A percentile compares a stretch with the other conserved stretches of the same genome.
These are phyloP conservation scores for Brachypteracias leptosomus DNA, from an alignment of 2,113 vertebrate genomes.

Conservation along the genomic window DNA sequence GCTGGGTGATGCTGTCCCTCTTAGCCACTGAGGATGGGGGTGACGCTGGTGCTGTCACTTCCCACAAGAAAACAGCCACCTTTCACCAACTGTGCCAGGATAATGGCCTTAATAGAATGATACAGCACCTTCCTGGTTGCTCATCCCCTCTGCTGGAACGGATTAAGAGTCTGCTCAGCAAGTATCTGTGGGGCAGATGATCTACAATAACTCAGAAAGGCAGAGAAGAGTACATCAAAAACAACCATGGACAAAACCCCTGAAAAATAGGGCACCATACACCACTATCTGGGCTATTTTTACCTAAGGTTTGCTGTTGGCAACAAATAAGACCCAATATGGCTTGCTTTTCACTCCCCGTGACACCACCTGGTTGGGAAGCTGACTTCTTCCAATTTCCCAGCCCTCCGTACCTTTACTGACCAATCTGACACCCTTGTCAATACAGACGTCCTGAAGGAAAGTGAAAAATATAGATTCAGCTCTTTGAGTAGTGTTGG, in stretches of 20 bases:
- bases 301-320: neutral
- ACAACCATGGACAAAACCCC: neutral
- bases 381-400: neutral
- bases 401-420: neutral
- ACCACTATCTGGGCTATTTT: neutral
- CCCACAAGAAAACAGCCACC: neutral
- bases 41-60: neutral
- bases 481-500: neutral
- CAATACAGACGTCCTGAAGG: neutral
- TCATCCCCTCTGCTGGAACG: neutral
- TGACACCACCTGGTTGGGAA: neutral
- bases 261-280: neutral
- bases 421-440: neutral
- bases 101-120: accelerated
- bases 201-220: neutral
- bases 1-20: accelerated
- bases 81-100: neutral
- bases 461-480: neutral
- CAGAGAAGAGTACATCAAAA: neutral
- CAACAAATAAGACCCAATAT: neutral
- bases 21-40: neutral
- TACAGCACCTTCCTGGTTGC: neutral
- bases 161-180: neutral
- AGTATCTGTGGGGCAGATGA: neutral
- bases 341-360: neutral